These are phyloP conservation scores for Nannoperca australis DNA, from an alignment of 2,797 vertebrate species.

Conservation along the genomic window DNA sequence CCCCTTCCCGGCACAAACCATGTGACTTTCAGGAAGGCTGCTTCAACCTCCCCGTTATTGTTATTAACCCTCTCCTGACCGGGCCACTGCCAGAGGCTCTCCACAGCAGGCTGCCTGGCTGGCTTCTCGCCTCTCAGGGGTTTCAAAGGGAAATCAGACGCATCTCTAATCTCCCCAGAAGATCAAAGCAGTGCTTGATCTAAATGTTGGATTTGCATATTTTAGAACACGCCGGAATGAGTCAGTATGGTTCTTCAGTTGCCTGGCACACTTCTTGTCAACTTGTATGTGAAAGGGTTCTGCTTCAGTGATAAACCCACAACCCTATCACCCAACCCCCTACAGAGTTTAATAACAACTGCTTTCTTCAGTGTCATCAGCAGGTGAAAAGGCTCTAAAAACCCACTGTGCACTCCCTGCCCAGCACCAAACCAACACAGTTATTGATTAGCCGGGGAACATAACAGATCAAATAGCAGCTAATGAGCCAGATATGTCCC, in stretches of 20 bases:
- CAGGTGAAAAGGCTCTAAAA: neutral
- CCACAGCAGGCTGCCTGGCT: constrained; percentile 58
- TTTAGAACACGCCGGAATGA: constrained; percentile 49
- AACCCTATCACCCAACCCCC: neutral
- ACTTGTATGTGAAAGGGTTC: constrained; percentile 1
- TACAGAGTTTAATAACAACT: neutral
- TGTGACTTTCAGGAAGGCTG: constrained; percentile 84
- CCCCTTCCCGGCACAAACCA: constrained; percentile 78
- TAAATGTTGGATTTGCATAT: constrained; percentile 74
- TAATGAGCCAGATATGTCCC: neutral
- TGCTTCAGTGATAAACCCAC: neutral
- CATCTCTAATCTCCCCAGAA: constrained; percentile 67
- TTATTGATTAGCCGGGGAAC: neutral
- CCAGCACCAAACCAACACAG: neutral
- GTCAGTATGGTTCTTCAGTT: constrained; percentile 33
- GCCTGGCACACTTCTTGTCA: constrained; percentile 18
- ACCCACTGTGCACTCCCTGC: neutral
- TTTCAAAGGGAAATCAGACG: constrained; percentile 73
- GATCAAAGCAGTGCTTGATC: constrained; percentile 76
- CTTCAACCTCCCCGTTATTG: constrained; percentile 78
- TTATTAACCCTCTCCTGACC: constrained; percentile 81
- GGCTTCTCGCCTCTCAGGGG: constrained; percentile 52
- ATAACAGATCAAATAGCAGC: neutral
- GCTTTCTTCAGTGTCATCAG: neutral
- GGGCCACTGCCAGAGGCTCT: constrained; percentile 63